Percentiles rank a stretch among this genome's conserved stretches.
Evolutionary conservation across 1,140 invertebrate genomes (phyloP).

Genomic region (Wasmannia auropunctata): DNA sequence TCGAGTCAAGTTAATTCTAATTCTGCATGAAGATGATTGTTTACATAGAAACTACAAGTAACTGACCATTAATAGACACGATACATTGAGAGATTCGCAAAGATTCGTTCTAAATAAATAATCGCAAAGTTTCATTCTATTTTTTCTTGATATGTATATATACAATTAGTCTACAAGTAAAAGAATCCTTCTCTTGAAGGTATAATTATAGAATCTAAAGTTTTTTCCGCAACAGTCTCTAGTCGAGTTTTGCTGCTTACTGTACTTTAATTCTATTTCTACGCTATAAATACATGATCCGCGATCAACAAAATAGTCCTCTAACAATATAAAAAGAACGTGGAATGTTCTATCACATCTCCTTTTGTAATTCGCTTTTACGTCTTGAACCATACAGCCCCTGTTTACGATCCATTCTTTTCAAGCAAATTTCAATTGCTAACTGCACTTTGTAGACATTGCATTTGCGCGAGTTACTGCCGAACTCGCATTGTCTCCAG

Average conservation of each 20-base stretch:
- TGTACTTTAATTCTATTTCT: background rate
- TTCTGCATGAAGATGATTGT: background rate
- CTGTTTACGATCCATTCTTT: background rate
- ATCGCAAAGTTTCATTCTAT: background rate
- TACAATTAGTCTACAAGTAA: background rate
- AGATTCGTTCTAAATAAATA: slow-evolving; percentile 6
- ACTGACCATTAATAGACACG: background rate
- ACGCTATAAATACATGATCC: background rate
- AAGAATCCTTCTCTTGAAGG: background rate
- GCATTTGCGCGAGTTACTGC: background rate
- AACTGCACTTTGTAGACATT: background rate
- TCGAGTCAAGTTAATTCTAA: background rate
- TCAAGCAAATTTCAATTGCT: background rate
- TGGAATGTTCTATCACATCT: background rate
- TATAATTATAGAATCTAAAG: background rate
- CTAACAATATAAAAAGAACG: background rate
- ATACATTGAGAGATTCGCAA: slow-evolving; percentile 4
- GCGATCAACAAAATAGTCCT: background rate
- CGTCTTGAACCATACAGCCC: background rate
- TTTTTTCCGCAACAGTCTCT: background rate
- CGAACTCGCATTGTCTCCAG: background rate
- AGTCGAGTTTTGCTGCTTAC: background rate
- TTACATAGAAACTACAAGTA: background rate
- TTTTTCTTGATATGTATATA: background rate
- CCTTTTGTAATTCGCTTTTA: background rate